These are phyloP conservation scores for Sebastes itinus DNA, from an alignment of 2,797 vertebrate species.

Conservation along the genomic window DNA sequence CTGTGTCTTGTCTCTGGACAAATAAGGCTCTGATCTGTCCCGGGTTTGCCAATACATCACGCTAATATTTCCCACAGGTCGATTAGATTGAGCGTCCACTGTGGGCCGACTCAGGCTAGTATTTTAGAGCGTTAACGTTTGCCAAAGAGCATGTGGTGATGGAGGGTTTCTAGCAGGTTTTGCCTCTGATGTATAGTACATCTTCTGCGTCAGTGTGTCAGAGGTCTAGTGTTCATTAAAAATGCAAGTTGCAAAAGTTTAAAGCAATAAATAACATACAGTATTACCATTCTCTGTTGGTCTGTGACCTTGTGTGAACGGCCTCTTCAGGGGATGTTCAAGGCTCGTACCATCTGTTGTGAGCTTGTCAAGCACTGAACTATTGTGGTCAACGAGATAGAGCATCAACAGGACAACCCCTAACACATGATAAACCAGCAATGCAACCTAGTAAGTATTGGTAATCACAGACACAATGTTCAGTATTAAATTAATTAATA, in stretches of 20 bases:
- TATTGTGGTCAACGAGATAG: neutral
- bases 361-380: neutral
- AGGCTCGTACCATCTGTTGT: neutral
- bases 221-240: neutral
- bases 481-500: neutral
- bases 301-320: neutral
- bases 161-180: constrained; percentile 34
- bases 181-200: neutral
- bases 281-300: neutral
- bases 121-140: constrained; percentile 15
- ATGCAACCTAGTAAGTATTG: neutral
- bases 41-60: constrained; percentile 18
- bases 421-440: neutral
- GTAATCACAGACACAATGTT: neutral
- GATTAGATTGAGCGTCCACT: constrained; percentile 36
- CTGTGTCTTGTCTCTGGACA: constrained; percentile 58
- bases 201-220: neutral
- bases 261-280: neutral
- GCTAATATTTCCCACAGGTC: constrained; percentile 51
- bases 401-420: neutral
- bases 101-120: neutral
- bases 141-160: constrained; percentile 36
- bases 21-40: constrained; percentile 69
- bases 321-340: neutral
- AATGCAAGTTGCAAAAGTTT: neutral